Evolutionary conservation across 2,888 invertebrate genomes (phyloP).

Genomic region (Onthophagus sagittarius): DNA sequence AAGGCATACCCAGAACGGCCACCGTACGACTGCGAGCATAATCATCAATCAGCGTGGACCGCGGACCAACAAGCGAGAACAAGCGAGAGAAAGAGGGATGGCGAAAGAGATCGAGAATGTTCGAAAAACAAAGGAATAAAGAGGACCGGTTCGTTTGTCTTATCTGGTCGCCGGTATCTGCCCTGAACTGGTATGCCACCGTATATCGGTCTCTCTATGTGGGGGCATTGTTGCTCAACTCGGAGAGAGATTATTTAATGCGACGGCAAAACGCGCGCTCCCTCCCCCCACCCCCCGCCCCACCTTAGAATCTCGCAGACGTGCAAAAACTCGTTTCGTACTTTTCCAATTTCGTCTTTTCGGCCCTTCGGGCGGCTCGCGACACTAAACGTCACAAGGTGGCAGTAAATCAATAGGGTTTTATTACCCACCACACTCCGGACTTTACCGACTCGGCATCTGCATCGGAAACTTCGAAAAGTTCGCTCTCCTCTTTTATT

Average conservation of each 20-base stretch:
- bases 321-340: neutral
- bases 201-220: neutral
- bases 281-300: neutral
- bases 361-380: neutral
- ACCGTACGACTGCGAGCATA: slow-evolving; percentile 7
- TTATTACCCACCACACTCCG: neutral
- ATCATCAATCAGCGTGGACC: slow-evolving; percentile 18
- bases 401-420: neutral
- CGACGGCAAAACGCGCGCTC: neutral
- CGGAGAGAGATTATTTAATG: neutral
- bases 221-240: neutral
- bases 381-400: neutral
- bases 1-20: slow-evolving; percentile 13
- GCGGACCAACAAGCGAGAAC: neutral
- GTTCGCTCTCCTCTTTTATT: neutral
- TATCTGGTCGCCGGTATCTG: slow-evolving; percentile 2
- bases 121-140: slow-evolving; percentile 18
- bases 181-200: slow-evolving; percentile 6
- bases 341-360: neutral
- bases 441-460: neutral
- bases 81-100: neutral
- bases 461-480: neutral
- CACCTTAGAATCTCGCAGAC: neutral
- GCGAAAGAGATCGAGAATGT: neutral
- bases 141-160: slow-evolving; percentile 17